Evolutionary conservation across 2,888 invertebrate species (phyloP).

Genomic region (Rotaria sp.): DNA sequence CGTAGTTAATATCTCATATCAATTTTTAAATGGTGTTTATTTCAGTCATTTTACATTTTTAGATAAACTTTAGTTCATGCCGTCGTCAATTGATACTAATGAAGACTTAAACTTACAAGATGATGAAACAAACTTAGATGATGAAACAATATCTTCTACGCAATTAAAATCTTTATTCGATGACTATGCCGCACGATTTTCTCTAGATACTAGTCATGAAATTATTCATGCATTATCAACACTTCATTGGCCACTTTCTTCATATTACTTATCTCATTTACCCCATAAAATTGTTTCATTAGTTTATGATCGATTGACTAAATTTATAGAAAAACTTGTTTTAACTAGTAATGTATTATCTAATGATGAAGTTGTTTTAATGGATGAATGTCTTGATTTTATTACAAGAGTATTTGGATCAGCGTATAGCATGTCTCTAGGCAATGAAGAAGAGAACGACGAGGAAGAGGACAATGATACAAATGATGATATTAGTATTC

Average conservation of each 20-base stretch:
- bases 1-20: no score
- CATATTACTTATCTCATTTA: neutral
- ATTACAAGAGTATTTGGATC: neutral
- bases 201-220: neutral
- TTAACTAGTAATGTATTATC: neutral
- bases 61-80: no score
- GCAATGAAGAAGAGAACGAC: neutral
- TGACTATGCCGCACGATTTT: neutral
- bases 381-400: neutral
- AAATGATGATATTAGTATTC: no score
- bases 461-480: no score
- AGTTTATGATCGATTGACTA: neutral
- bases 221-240: neutral
- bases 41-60: no score
- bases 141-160: neutral
- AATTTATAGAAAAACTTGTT: neutral
- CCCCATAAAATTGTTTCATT: neutral
- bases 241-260: no score
- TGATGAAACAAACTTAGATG: neutral
- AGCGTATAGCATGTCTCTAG: neutral
- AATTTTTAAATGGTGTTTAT: no score
- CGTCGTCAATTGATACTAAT: no score
- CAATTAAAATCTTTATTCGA: neutral
- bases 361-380: neutral
- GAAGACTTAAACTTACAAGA: neutral